A percentile compares a stretch with the other conserved stretches of the same genome.
Conservation (phyloP, 2,113 vertebrate genomes). For the Chionis minor region DNA sequence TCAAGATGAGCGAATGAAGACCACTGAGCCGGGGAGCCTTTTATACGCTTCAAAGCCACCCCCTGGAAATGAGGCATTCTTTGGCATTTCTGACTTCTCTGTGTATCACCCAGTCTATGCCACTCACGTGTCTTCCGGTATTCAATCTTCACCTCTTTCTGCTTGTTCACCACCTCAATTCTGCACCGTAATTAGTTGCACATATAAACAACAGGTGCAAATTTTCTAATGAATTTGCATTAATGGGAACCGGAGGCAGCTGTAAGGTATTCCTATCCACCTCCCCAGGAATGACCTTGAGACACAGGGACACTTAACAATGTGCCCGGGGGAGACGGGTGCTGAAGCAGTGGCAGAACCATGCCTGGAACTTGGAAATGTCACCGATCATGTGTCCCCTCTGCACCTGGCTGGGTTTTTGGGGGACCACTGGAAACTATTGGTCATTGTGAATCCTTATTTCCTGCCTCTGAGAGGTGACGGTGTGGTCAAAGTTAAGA, state of each 20-base stretch:
- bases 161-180: neutral
- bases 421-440: neutral
- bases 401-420: neutral
- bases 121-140: neutral
- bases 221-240: conserved; percentile 19
- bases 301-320: neutral
- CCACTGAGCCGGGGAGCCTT: neutral
- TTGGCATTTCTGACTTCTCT: neutral
- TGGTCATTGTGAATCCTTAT: neutral
- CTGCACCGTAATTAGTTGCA: neutral
- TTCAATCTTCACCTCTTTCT: neutral
- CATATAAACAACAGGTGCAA: neutral
- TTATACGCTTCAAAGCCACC: neutral
- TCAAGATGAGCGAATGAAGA: neutral
- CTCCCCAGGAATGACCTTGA: neutral
- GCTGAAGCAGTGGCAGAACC: neutral
- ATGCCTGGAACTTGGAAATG: neutral
- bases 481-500: neutral
- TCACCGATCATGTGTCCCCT: accelerated
- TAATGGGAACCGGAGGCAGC: neutral
- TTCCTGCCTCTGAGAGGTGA: neutral
- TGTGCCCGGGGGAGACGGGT: accelerated
- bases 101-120: neutral
- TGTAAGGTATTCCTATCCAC: neutral
- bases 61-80: conserved; percentile 47